Base-by-base conservation (phyloP, 2,797 vertebrate species). In the Coranthus polyacanthus region DNA sequence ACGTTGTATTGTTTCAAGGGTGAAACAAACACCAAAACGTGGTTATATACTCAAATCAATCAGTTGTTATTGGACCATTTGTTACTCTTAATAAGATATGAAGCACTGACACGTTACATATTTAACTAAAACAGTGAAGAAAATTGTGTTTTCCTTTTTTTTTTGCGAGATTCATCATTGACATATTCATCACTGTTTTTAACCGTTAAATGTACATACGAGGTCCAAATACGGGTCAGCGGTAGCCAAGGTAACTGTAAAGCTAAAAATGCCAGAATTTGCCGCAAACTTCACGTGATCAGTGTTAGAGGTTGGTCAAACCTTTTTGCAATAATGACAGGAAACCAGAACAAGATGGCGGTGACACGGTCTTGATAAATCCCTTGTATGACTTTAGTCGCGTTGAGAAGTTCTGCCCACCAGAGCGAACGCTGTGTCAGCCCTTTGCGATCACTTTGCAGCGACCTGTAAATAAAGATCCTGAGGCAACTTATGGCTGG, bases 341-440 rank as follows among this genome's bases (percentile, higher is more conserved):
- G 6, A 11, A n/a, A 18, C 20, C n/a, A 36, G 1, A 54, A 10
- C 6, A 24, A 12, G 8, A 49, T 32, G 2, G 16, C 2, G 17
- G 24, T 34, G 26, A 15, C 1, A 4, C 6, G 2, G 3, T 52
- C 12, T 38, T 17, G 24, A 24, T 34, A 34, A 58, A 32, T 34
- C 24, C n/a, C 22, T 21, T 44, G 49, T 36, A 20, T 12, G 0
- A 32, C 43, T 34, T 17, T 62, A 12, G n/a, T 51, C 43, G 12
- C 7, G 3, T 32, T 34, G 37, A 37, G 29, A 8, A 46, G 46
- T 44, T 13, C 6, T 18, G 52, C 42, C 56, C 44, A n/a, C 49
- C n/a, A n/a, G 46, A 9, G 18, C 60, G 37, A 60, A 43, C 11
- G 13, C 26, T 18, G 13, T 62, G 26, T 36, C 38, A 46, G 41